phyloP scores from a whole-genome alignment of 2,888 invertebrate genomes.

The Nephrotoma appendiculata region DNA sequence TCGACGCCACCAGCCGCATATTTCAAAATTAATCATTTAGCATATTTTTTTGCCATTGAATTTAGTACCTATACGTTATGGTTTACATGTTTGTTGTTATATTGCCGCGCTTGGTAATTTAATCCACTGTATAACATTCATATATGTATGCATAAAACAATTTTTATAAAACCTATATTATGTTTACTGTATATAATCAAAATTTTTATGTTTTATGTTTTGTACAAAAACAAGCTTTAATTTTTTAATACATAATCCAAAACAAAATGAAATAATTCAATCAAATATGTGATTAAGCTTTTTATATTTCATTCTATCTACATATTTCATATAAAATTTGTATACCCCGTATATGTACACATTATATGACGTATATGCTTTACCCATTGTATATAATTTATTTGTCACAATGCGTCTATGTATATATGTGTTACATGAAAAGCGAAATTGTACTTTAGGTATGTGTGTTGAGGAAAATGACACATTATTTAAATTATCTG shows the following conservation, averaged over 20 bases:
- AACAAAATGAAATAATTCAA: neutral
- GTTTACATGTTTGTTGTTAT: neutral
- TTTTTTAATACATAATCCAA: neutral
- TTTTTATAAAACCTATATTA: neutral
- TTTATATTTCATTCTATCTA: neutral
- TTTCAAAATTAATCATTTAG: neutral
- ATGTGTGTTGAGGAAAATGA: neutral
- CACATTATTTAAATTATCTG: neutral
- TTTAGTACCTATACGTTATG: neutral
- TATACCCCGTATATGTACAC: neutral
- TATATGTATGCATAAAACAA: neutral
- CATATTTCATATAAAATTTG: neutral
- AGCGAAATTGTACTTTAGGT: neutral
- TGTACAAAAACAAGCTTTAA: neutral
- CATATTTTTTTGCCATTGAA: neutral
- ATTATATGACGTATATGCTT: neutral
- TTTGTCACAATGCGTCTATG: neutral
- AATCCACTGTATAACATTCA: neutral
- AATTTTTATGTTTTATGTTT: neutral
- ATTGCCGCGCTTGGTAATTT: neutral
- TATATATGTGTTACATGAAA: neutral
- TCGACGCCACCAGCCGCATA: neutral
- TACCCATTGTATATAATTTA: neutral
- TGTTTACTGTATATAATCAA: too few species aligned
- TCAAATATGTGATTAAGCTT: neutral